Evolutionary conservation across 2,113 vertebrate species (phyloP).

Genomic region (Cavia porcellus): DNA sequence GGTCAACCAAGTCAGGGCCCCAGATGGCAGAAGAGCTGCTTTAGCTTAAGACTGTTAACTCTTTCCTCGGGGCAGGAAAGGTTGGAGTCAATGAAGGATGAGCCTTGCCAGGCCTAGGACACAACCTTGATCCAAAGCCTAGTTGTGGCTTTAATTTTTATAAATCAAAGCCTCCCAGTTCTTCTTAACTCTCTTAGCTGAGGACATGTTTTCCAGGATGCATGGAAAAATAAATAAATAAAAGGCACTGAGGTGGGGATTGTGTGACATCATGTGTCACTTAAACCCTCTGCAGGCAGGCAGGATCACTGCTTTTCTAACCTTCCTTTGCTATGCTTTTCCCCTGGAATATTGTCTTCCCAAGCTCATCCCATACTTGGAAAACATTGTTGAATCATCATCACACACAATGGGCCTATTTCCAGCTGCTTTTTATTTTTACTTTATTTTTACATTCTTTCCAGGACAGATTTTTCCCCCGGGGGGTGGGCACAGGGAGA

Average conservation of each 20-base stretch:
- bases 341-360: conserved; percentile 55
- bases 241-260: conserved; percentile 44
- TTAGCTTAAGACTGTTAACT: conserved; percentile 79
- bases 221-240: conserved; percentile 43
- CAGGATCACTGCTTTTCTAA: background rate
- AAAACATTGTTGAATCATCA: conserved; percentile 81
- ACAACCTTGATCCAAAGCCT: conserved; percentile 75
- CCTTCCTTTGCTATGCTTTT: background rate
- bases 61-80: conserved; percentile 76
- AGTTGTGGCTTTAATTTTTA: conserved; percentile 76
- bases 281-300: conserved; percentile 18
- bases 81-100: conserved; percentile 76
- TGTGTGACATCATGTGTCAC: conserved; percentile 40
- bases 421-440: conserved; percentile 85
- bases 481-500: conserved; percentile 51
- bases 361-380: conserved; percentile 69
- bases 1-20: conserved; percentile 75
- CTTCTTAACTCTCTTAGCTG: conserved; percentile 58
- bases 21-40: conserved; percentile 80
- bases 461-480: conserved; percentile 73
- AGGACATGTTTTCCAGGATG: conserved; percentile 65
- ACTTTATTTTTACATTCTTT: conserved; percentile 77
- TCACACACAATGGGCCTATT: conserved; percentile 78
- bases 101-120: conserved; percentile 74
- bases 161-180: conserved; percentile 78